Evolutionary conservation across 1,140 invertebrate species (phyloP), one percentile per base, ranked within the genome.

Genomic region (Danaus melanippus): DNA sequence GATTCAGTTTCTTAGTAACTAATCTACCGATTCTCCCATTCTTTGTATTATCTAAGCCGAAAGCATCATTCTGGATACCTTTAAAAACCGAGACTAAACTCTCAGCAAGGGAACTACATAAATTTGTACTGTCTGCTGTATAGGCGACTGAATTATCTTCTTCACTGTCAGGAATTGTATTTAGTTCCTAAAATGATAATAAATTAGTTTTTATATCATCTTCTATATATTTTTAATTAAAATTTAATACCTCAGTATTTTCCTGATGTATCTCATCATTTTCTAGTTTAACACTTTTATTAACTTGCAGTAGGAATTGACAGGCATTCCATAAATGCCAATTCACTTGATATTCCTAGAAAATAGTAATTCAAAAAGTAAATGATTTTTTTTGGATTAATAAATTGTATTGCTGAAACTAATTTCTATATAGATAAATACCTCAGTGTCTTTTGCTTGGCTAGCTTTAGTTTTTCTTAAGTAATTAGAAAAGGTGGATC

Each of bases 241-340:
- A 32, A 52, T 21, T 41, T 12, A 40, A 21, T 62, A 21, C 63
- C 46, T 57, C 56, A 15, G 50, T 56, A 45, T 54, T 12, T 46
- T 44, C 15, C 12, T 48, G 50, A 21, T 60, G 46, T 5, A 40
- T 10, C n/a, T 42, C 41, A 21, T 54, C 48, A 12, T 41, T 12
- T 39, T 40, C 45, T 15, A 55, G 49, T 10, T 60, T 55, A 9
- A 50, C 41, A 46, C 62, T 69, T 69, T 55, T 73, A 40, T 71
- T 77, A 1, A 79, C 74, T 66, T 72, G 76, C 17, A 68, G 61
- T 43, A 85, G 58, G 58, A 84, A 86, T 40, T 79, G 75, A 53
- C 82, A 86, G 0, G 77, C 59, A 47, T 77, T 69, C 80, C 83
- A 86, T 49, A 86, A 63, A 50, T 84, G 83, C 80, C 80, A 84